phyloP scores from a whole-genome alignment of 2,888 invertebrate species.

The Incurvaria masculella region DNA sequence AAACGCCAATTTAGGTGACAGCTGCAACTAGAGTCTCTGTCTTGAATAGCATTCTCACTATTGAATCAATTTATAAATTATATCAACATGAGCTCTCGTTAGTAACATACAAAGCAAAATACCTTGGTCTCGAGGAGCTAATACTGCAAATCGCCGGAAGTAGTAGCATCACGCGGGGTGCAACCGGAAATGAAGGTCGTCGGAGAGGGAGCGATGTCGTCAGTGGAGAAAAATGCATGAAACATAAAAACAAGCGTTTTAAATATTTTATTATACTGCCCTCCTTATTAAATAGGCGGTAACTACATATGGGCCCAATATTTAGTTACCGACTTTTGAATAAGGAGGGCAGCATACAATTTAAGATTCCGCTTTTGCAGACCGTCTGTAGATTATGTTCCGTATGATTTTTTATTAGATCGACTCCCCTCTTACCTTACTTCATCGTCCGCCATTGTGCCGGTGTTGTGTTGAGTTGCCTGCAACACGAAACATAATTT shows the following conservation, averaged over 20 bases:
- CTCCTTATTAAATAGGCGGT: no score
- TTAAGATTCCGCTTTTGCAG: no score
- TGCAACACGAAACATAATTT: constrained; percentile 42
- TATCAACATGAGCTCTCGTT: constrained; percentile 18
- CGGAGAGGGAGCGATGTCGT: neutral
- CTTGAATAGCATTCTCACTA: no score
- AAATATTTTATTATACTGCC: no score
- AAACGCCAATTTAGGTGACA: no score
- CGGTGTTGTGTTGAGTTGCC: constrained; percentile 56
- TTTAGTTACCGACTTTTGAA: no score
- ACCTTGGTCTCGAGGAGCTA: constrained; percentile 44
- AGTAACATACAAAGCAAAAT: constrained; percentile 24
- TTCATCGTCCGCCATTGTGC: constrained; percentile 92
- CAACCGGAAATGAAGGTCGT: constrained; percentile 11
- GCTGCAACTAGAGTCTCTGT: no score
- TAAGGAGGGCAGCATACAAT: no score
- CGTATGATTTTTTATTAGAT: neutral
- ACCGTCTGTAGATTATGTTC: no score
- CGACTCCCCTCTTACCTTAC: constrained; percentile 72
- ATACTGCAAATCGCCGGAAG: constrained; percentile 28
- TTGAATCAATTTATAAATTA: no score
- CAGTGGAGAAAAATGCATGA: neutral
- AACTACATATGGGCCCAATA: no score
- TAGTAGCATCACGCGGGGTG: neutral
- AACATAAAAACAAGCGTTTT: constrained; percentile 2